Conservation (phyloP, 2,888 invertebrate species). For the Acholoe squamosa region DNA sequence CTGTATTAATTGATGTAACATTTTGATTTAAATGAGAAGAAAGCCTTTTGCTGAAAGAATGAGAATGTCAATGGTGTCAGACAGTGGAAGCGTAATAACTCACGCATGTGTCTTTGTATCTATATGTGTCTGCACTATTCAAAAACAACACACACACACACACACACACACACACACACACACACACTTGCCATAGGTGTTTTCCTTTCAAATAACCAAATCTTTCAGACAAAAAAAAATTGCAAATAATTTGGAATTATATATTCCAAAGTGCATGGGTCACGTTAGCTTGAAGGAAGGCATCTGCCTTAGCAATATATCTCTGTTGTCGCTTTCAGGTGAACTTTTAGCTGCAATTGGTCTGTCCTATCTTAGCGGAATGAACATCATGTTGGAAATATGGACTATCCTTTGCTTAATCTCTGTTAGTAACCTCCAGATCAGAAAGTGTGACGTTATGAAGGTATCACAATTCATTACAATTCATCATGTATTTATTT, state of each 20-base stretch:
- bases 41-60: neutral
- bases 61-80: neutral
- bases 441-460: too few relatives aligned
- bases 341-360: too few relatives aligned
- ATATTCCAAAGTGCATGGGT: too few relatives aligned
- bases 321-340: too few relatives aligned
- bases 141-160: neutral
- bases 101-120: slow-evolving; percentile 53
- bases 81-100: neutral
- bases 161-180: neutral
- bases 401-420: too few relatives aligned
- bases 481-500: neutral
- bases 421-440: too few relatives aligned
- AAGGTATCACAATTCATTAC: neutral
- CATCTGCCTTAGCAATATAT: too few relatives aligned
- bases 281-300: neutral
- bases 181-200: neutral
- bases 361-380: too few relatives aligned
- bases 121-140: slow-evolving; percentile 38
- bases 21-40: neutral
- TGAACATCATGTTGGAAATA: too few relatives aligned
- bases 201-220: neutral
- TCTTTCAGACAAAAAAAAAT: too few relatives aligned
- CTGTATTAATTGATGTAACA: neutral
- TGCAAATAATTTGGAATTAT: too few relatives aligned